These are phyloP conservation scores for Chrysochloris asiatica DNA, from an alignment of 2,113 vertebrate species.

Conservation along the genomic window DNA sequence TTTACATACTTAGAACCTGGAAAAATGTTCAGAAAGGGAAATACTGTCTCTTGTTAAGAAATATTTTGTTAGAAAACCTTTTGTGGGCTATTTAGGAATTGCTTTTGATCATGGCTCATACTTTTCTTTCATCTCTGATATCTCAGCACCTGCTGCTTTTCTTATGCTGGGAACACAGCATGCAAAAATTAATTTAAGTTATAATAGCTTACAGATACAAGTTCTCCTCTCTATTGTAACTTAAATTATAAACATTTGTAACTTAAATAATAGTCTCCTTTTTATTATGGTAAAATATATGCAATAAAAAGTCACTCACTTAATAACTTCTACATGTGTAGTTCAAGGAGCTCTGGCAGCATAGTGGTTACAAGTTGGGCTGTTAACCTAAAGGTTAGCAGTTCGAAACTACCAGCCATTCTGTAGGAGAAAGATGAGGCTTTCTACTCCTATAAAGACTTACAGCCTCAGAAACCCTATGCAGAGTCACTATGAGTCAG, in stretches of 20 bases:
- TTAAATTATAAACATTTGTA: conserved; percentile 7
- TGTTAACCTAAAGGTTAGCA: too few species aligned
- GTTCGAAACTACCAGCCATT: too few species aligned
- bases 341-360: too few species aligned
- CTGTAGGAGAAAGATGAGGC: too few species aligned
- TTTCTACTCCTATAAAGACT: too few species aligned
- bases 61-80: neutral
- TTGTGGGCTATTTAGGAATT: neutral
- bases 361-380: too few species aligned
- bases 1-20: conserved; percentile 13
- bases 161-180: neutral
- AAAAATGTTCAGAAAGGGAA: conserved; percentile 21
- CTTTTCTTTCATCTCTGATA: neutral
- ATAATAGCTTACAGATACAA: neutral
- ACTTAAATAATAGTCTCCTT: neutral
- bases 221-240: neutral
- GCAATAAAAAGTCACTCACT: neutral
- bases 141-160: conserved; percentile 21
- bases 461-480: too few species aligned
- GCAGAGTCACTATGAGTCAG: too few species aligned
- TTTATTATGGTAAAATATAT: neutral
- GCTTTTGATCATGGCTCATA: neutral
- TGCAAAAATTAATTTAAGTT: conserved; percentile 27
- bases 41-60: neutral
- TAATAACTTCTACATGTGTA: neutral